Evolutionary conservation across 2,888 invertebrate genomes (phyloP), one percentile per base, ranked within the genome.

Genomic region (Endotricha flammealis): DNA sequence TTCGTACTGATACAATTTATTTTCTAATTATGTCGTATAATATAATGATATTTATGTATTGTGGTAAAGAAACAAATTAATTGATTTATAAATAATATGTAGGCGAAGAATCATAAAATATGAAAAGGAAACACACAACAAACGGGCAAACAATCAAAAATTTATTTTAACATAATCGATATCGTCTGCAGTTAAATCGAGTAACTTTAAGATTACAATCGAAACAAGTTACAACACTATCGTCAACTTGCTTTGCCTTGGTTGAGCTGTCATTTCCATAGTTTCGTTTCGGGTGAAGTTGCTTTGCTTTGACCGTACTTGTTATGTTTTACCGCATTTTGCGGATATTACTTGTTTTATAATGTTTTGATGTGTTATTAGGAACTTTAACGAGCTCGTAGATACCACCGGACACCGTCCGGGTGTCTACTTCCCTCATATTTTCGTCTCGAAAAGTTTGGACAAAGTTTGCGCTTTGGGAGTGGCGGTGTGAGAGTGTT

Each of bases 371-470:
- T 16, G 25, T 16, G 8, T 25, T 2, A 5, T 11, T 7, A 11
- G 25, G 49, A 61, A 47, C 44, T 44, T 39, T 45, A 50, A 46
- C 55, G 51, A 55, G 53, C 47, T 33, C 32, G 23, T 35, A 53
- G 39, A 43, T 22, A 7, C 5, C 8, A 1, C 6, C 5, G 20
- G 9, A 7, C 7, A 23, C 9, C 12, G 11, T 28, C n/a, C 28
- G 4, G 12, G n/a, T 12, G 20, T 4, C 4, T 35, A 12, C 10
- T 39, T 32, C 32, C 29, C 32, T 37, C 27, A 39, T 7, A 23
- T 31, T 42, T 39, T 58, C 61, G 58, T 64, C 66, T 66, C 58
- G 47, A 64, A 70, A 73, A 72, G 68, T 70, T 71, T 62, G 29
- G 39, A 50, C 43, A 48, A 71, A 70, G 65, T 70, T 70, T 50